phyloP scores from a whole-genome alignment of 23 tunicate genomes.

The Trididemnum miniatum region DNA sequence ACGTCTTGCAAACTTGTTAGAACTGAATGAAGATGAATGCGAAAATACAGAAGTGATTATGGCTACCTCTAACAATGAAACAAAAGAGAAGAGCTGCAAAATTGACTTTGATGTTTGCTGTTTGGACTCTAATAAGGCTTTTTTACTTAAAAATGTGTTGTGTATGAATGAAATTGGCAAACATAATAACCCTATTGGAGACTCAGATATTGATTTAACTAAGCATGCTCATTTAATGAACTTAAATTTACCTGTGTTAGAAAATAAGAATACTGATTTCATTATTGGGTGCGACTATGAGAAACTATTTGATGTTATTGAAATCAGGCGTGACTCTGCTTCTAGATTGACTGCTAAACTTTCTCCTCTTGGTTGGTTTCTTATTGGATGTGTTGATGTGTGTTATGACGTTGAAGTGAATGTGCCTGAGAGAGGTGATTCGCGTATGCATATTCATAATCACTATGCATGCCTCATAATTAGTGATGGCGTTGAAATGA shows the following conservation, averaged over 20 bases:
- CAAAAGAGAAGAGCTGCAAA: background rate
- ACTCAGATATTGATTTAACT: background rate
- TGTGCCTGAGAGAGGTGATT: too few species aligned
- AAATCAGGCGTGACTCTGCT: too few species aligned
- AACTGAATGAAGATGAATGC: too few species aligned
- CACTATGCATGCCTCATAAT: too few species aligned
- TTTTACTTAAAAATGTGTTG: background rate
- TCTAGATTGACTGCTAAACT: background rate
- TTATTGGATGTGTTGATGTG: background rate
- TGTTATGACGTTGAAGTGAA: too few species aligned
- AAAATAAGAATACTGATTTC: too few species aligned
- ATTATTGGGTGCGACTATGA: background rate
- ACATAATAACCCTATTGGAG: background rate
- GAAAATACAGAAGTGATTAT: background rate
- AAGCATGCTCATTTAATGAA: background rate
- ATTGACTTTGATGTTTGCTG: too few species aligned
- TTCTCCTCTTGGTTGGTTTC: background rate
- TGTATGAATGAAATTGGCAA: background rate
- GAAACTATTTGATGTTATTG: background rate
- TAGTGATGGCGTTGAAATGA: too few species aligned
- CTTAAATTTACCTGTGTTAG: background rate
- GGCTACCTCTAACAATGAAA: background rate
- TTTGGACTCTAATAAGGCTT: too few species aligned
- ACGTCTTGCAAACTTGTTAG: background rate
- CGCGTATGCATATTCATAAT: too few species aligned